Percentiles rank a stretch among this genome's conserved stretches.
Evolutionary conservation across 2,888 invertebrate species (phyloP).

Genomic region (Dryadula phaetusa): DNA sequence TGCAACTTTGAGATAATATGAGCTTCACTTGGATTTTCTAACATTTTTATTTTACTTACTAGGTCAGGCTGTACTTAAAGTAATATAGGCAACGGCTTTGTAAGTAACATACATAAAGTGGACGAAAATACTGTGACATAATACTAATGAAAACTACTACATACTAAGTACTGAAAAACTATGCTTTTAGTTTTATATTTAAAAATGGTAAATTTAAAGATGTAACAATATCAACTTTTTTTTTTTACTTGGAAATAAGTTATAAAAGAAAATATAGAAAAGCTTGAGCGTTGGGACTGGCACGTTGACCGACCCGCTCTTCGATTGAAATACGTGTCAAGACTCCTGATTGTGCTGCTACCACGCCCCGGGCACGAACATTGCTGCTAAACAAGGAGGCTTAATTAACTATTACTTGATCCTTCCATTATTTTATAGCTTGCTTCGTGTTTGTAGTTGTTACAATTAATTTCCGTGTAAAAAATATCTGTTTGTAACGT

Average conservation of each 20-base stretch:
- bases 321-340: slow-evolving; percentile 77
- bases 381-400: slow-evolving; percentile 35
- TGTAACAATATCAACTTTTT: neutral
- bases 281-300: slow-evolving; percentile 16
- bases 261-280: slow-evolving; percentile 4
- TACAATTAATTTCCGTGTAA: slow-evolving; percentile 13
- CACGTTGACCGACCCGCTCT: slow-evolving; percentile 58
- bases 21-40: neutral
- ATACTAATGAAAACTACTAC: too few species aligned
- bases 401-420: slow-evolving; percentile 41
- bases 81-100: neutral
- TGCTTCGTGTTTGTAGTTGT: slow-evolving; percentile 29
- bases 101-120: neutral
- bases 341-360: slow-evolving; percentile 55
- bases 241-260: neutral
- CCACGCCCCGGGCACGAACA: slow-evolving; percentile 31
- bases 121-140: neutral
- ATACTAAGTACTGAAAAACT: too few species aligned
- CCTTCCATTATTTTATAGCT: slow-evolving; percentile 37
- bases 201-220: neutral
- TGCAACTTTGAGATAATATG: slow-evolving; percentile 18
- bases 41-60: neutral
- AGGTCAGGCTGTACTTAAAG: neutral
- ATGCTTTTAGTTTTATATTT: neutral
- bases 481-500: neutral